Base-by-base conservation (phyloP, 2,113 vertebrate genomes). In the Geococcyx californianus region DNA sequence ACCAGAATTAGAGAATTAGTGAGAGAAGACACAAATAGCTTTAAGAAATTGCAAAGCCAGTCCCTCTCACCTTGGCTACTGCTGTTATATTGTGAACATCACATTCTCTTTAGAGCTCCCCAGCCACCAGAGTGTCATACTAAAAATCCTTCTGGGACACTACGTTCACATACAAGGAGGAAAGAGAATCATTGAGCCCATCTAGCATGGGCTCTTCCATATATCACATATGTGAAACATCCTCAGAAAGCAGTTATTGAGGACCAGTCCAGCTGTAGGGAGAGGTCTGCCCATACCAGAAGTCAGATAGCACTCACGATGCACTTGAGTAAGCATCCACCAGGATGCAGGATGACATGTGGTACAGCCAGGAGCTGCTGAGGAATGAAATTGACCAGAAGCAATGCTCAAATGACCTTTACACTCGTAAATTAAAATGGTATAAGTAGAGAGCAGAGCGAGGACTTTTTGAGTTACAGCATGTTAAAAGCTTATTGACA, bases 41-140 rank as follows among this genome's bases (percentile, higher is more conserved):
- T 51, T 3, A 33, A 66, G 56, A 44, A 68, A 77, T 14, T 33
- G 28, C 73, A 54, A 49, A 68, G 19, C 47, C 3, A 0, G 7
- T 14, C 59, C 52, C 49, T 66, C n/a, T 45, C 6, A 2, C 26
- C 40, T 51, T 5, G 4, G 34, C 33, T 86, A 16, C 73, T 45
- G 45, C 2, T 25, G 10, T 38, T 7, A 4, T 2, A 17, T 13
- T 15, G 31, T 0, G 7, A 76, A 38, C 9, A 1, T 3, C 21
- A 8, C 28, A 49, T 14, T 28, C 25, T 47, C n/a, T 34, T 42
- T 18, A 16, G 26, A 33, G 38, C 49, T 62, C n/a, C n/a, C 36
- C 1, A 3, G 55, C n/a, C 13, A 23, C 29, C 58, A 25, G 3
- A 44, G 2, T 3, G 3, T 16, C 3, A 0, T 10, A 45, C 0